A percentile compares a stretch with the other conserved stretches of the same genome.
phyloP scores from a whole-genome alignment of 2,113 vertebrate genomes.

The Melanostigma gelatinosum region DNA sequence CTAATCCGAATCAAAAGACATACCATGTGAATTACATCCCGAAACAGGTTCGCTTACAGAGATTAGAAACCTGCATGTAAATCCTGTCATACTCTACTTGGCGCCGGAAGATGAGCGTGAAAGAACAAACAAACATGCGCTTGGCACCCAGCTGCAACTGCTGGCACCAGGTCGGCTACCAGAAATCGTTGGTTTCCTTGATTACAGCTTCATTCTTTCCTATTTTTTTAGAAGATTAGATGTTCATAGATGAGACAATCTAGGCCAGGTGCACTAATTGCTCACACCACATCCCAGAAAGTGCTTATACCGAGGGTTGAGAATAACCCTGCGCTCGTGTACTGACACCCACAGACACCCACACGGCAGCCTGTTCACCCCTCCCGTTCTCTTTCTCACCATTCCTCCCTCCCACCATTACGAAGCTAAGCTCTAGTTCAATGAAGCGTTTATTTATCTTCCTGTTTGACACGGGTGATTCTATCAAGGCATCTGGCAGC shows the following conservation, averaged over 20 bases:
- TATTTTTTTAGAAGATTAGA: constrained; percentile 69
- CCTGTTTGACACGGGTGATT: constrained; percentile 84
- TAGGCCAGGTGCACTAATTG: constrained; percentile 73
- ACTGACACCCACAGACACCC: constrained; percentile 68
- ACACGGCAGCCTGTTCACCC: constrained; percentile 47
- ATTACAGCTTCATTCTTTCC: constrained; percentile 47
- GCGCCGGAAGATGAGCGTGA: constrained; percentile 78
- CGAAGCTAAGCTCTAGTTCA: constrained; percentile 77
- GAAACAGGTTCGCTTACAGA: constrained; percentile 88
- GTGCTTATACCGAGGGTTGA: constrained; percentile 59
- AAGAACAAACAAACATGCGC: constrained; percentile 82
- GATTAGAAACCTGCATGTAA: constrained; percentile 86
- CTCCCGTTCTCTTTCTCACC: constrained; percentile 33
- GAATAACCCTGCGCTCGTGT: constrained; percentile 57
- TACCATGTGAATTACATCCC: constrained; percentile 90
- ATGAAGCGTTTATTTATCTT: constrained; percentile 84
- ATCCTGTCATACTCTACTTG: constrained; percentile 85
- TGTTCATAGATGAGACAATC: constrained; percentile 65
- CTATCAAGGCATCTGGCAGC: constrained; percentile 82
- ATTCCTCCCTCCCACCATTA: constrained; percentile 60
- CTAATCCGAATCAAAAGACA: constrained; percentile 91
- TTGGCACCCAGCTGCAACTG: constrained; percentile 64
- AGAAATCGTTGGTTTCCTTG: constrained; percentile 56
- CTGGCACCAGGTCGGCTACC: constrained; percentile 55
- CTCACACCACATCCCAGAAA: constrained; percentile 72